phyloP scores from a whole-genome alignment of 2,888 invertebrate genomes.

The Parochlus steinenii region DNA sequence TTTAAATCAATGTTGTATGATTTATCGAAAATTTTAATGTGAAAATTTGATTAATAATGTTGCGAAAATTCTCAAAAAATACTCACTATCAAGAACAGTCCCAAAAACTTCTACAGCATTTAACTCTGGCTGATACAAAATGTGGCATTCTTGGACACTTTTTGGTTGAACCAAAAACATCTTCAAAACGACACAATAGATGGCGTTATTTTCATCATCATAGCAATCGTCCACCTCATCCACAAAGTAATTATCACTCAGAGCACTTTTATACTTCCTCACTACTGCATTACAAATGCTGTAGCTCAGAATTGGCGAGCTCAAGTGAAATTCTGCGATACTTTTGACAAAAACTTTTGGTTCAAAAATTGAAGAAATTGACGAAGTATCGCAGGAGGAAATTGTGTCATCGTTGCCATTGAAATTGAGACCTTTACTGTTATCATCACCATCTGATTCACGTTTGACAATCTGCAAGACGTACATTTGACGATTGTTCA shows the following conservation, averaged over 20 bases:
- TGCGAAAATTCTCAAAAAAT: no score
- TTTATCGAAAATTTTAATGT: no score
- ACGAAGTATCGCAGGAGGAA: not conserved
- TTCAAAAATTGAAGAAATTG: no score
- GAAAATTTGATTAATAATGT: no score
- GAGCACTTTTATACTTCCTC: constrained; percentile 31
- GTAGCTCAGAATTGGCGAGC: constrained; percentile 77
- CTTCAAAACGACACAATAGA: constrained; percentile 33
- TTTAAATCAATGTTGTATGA: no score
- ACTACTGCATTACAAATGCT: constrained; percentile 66
- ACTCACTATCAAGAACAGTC: no score
- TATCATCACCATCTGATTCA: constrained; percentile 30
- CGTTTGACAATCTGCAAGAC: constrained; percentile 56
- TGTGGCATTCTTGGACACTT: constrained; percentile 70
- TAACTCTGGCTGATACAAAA: constrained; percentile 40
- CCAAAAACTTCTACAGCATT: constrained; percentile 20
- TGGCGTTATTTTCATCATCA: constrained; percentile 38
- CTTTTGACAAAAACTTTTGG: constrained; percentile 48
- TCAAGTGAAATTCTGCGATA: constrained; percentile 73
- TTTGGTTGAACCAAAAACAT: constrained; percentile 77
- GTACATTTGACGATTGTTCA: constrained; percentile 68
- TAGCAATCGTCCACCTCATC: constrained; percentile 44
- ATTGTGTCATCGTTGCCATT: constrained; percentile 2
- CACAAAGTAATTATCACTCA: constrained; percentile 28
- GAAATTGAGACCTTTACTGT: constrained; percentile 7